These are phyloP conservation scores for Ochlodes sylvanus DNA, from an alignment of 2,888 invertebrate species.

Conservation along the genomic window DNA sequence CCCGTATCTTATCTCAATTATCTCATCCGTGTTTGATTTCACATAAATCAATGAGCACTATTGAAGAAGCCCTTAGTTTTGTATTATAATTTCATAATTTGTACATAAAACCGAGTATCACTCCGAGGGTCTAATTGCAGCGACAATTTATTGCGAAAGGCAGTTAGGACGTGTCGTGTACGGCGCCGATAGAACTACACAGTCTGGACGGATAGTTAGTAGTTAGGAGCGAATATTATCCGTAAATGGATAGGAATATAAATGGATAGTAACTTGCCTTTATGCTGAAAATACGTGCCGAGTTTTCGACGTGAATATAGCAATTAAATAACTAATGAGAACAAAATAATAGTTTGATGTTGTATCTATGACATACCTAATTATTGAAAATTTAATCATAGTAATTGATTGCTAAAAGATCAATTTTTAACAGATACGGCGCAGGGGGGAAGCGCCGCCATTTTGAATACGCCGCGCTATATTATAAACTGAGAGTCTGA, in stretches of 20 bases:
- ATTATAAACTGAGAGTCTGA: neutral
- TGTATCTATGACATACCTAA: too few relatives aligned
- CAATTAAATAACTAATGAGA: too few relatives aligned
- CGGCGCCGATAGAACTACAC: conserved; percentile 1
- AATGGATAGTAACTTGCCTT: neutral
- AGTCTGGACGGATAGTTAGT: neutral
- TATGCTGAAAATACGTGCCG: too few relatives aligned
- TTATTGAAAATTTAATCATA: too few relatives aligned
- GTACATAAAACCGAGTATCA: neutral
- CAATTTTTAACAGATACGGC: too few relatives aligned
- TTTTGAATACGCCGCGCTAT: too few relatives aligned
- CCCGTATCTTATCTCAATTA: too few relatives aligned
- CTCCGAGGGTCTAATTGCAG: neutral
- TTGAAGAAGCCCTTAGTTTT: neutral
- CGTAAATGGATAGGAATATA: neutral
- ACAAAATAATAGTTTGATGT: too few relatives aligned
- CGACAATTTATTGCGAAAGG: conserved; percentile 1
- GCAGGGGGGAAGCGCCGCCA: too few relatives aligned
- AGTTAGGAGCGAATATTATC: neutral
- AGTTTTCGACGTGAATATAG: too few relatives aligned
- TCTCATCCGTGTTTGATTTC: too few relatives aligned
- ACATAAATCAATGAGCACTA: neutral
- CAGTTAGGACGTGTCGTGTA: neutral
- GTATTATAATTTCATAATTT: neutral
- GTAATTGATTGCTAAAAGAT: too few relatives aligned